Conservation (phyloP, 1,140 invertebrate species). For the Drosophila mojavensis region DNA sequence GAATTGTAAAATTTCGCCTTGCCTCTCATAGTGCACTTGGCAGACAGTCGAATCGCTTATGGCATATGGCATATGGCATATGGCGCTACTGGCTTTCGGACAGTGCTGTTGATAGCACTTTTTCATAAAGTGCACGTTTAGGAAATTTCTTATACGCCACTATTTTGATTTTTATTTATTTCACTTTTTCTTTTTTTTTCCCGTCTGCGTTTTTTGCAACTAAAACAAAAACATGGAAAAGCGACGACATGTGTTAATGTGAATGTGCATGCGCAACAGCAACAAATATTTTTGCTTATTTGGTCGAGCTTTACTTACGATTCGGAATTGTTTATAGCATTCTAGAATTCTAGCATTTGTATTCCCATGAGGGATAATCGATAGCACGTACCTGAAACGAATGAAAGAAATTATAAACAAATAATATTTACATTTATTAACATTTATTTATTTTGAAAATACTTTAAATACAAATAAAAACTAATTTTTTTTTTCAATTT, state of each 20-base stretch:
- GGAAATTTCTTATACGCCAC: conserved; percentile 39
- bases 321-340: conserved; percentile 3
- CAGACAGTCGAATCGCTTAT: conserved; percentile 45
- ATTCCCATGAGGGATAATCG: background rate
- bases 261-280: conserved; percentile 2
- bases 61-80: conserved; percentile 48
- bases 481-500: too few relatives aligned
- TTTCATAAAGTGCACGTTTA: conserved; percentile 68
- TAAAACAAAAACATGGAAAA: conserved; percentile 33
- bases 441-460: too few relatives aligned
- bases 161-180: conserved; percentile 12
- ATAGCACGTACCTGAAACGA: conserved; percentile 37
- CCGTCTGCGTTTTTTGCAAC: background rate
- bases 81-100: conserved; percentile 54
- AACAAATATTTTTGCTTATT: conserved; percentile 13
- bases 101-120: conserved; percentile 55
- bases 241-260: conserved; percentile 32
- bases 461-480: too few relatives aligned
- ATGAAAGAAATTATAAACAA: background rate
- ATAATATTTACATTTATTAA: too few relatives aligned
- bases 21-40: conserved; percentile 51
- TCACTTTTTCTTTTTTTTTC: background rate
- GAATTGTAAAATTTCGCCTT: conserved; percentile 41
- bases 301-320: conserved; percentile 7
- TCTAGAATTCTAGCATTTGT: background rate